These are phyloP conservation scores for Macrosoma leucophasiata DNA, from an alignment of 2,888 invertebrate genomes.

Conservation along the genomic window DNA sequence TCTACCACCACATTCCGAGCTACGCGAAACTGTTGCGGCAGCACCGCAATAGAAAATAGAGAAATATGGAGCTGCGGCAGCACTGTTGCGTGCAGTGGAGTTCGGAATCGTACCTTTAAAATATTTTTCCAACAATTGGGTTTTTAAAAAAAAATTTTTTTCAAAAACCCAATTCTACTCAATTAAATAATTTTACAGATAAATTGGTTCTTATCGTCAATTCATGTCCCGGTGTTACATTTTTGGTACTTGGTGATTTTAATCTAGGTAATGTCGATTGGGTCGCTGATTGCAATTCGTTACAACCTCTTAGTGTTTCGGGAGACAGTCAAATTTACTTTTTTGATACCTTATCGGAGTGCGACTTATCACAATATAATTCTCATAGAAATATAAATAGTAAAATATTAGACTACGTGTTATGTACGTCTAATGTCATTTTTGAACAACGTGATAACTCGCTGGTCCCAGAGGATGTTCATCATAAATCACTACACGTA, in stretches of 20 bases:
- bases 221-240: slow-evolving; percentile 5
- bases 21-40: too few relatives aligned
- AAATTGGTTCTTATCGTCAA: slow-evolving; percentile 4
- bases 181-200: slow-evolving; percentile 9
- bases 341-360: slow-evolving; percentile 3
- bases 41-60: too few relatives aligned
- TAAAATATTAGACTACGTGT: slow-evolving; percentile 1
- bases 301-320: neutral
- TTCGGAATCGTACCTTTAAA: too few relatives aligned
- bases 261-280: slow-evolving; percentile 6
- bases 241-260: too few relatives aligned
- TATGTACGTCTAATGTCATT: slow-evolving; percentile 1
- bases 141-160: too few relatives aligned
- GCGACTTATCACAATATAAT: slow-evolving; percentile 6
- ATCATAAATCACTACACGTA: slow-evolving; percentile 7
- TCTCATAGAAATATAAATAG: neutral
- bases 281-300: neutral
- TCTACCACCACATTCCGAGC: too few relatives aligned
- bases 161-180: too few relatives aligned
- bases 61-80: too few relatives aligned
- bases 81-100: too few relatives aligned
- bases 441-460: neutral
- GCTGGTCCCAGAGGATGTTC: slow-evolving; percentile 7
- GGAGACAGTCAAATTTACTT: slow-evolving; percentile 4
- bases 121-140: too few relatives aligned